Evolutionary conservation across 2,113 vertebrate species (phyloP).

Genomic region (Solenodon paradoxus): DNA sequence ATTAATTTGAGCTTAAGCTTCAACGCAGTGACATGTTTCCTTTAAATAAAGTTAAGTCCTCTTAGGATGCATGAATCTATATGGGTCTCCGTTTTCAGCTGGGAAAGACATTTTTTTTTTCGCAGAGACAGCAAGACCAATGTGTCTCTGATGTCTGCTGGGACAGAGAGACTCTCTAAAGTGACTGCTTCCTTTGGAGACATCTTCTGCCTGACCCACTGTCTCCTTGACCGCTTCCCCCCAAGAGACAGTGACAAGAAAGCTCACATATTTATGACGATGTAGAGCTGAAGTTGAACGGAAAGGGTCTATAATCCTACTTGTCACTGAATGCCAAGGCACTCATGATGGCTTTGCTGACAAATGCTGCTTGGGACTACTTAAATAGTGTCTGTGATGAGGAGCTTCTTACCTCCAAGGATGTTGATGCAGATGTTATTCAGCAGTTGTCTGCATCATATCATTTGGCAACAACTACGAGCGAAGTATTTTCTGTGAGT

Average conservation of each 20-base stretch:
- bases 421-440: neutral
- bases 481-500: neutral
- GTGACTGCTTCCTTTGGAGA: neutral
- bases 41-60: conserved; percentile 70
- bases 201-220: neutral
- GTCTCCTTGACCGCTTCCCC: neutral
- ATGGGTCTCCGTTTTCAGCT: conserved; percentile 46
- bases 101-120: conserved; percentile 36
- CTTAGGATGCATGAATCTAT: conserved; percentile 41
- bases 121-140: neutral
- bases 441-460: too few relatives aligned
- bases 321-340: neutral
- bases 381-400: neutral
- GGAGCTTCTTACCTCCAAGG: neutral
- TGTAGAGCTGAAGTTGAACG: neutral
- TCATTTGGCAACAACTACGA: neutral
- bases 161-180: neutral
- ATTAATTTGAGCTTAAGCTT: conserved; percentile 70
- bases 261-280: neutral
- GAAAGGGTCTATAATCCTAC: neutral
- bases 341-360: neutral
- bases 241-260: neutral
- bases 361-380: neutral
- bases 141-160: neutral
- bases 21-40: conserved; percentile 61